Conservation (phyloP, 2,888 invertebrate genomes). For the Criorhina ranunculi region DNA sequence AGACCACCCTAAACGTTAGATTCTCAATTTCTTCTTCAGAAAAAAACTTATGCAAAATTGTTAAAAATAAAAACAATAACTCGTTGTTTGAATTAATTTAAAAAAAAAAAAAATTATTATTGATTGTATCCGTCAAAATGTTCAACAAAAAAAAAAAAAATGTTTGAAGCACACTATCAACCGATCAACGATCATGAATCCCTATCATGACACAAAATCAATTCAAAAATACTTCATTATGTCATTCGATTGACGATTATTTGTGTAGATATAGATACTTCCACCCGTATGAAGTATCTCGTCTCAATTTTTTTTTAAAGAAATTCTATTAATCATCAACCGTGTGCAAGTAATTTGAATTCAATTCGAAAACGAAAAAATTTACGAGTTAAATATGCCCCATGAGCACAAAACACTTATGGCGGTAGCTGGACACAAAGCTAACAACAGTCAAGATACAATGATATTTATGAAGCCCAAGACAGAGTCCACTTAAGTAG, state of each 20-base stretch:
- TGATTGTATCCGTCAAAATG: slow-evolving; percentile 13
- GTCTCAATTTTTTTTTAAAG: slow-evolving; percentile 2
- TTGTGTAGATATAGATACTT: slow-evolving; percentile 17
- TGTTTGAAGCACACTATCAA: neutral
- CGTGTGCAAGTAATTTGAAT: slow-evolving; percentile 40
- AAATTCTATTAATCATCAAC: slow-evolving; percentile 52
- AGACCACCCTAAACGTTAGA: too few species aligned
- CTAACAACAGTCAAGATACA: slow-evolving; percentile 23
- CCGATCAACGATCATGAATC: slow-evolving; percentile 16
- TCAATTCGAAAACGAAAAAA: slow-evolving; percentile 38
- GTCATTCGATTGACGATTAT: too few species aligned
- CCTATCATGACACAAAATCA: slow-evolving; percentile 27
- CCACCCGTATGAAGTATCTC: too few species aligned
- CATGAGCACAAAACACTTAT: slow-evolving; percentile 11
- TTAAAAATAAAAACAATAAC: slow-evolving; percentile 12
- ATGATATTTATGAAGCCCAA: slow-evolving; percentile 28
- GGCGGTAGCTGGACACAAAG: slow-evolving; percentile 19
- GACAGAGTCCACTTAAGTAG: slow-evolving; percentile 31
- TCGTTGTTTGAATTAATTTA: slow-evolving; percentile 14
- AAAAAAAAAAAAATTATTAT: slow-evolving; percentile 1
- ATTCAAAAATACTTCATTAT: slow-evolving; percentile 48
- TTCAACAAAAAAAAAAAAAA: neutral
- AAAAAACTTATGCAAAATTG: too few species aligned
- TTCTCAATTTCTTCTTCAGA: too few species aligned
- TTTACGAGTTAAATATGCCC: too few species aligned